Evolutionary conservation across 2,888 invertebrate species (phyloP), one percentile per base, ranked within the genome.

Genomic region (Neoaliturus tenellus): DNA sequence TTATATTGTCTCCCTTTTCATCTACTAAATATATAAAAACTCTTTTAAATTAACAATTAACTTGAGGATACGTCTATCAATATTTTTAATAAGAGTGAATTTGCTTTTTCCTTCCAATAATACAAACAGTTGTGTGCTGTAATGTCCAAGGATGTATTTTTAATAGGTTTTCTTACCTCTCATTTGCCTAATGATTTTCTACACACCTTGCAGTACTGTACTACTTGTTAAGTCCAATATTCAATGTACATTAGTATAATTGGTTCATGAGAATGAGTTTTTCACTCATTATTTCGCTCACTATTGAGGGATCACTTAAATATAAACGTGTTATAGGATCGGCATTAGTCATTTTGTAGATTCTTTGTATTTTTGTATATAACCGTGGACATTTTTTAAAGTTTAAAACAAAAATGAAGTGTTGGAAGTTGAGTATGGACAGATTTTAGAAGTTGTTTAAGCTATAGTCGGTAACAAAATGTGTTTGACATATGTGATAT

Each of bases 331-430:
- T 62, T 62, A 2, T 62, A 62, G 62, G 62, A 62, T 28, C 17
- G 62, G 62, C 62, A 62, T 62, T 62, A 62, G 62, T 62, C 28
- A 14, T 62, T 55, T 62, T 62, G 23, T 62, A 62, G 12, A 31
- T 17, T 62, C 62, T 62, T 62, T 62, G 62, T 62, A 62, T 62
- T 62, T 62, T 62, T 62, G 62, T 62, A 62, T 12, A 62, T 62
- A 62, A 31, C 17, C 28, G 14, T 28, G 62, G 28, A 62, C 8
- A n/a, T 31, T 17, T 28, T 14, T 62, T 23, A 25, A 55, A 23
- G 23, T 20, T 1, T 20, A 23, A 55, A 20, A 20, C 25, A 55
- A 55, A 23, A 23, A 25, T 23, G 25, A 5, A n/a, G n/a, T 17
- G 23, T 55, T 3, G 23, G 17, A 8, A 23, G 20, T 23, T 3